Base-by-base conservation (phyloP, 2,113 vertebrate genomes). In the Gallinago jamesoni region DNA sequence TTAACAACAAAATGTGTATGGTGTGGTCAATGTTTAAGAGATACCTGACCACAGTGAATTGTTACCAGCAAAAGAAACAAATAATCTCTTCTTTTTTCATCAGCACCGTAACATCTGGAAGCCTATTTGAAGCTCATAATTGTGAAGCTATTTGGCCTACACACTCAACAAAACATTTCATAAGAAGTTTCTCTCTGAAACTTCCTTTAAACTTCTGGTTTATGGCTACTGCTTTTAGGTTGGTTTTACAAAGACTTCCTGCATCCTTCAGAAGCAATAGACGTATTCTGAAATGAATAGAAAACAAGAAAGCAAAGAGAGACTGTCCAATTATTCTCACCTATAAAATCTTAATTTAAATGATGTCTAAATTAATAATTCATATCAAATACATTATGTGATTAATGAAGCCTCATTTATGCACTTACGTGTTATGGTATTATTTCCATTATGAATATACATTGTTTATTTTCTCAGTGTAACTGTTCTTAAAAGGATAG, bases 301-400 rank as follows among this genome's bases (percentile, higher is more conserved):
- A 60, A 48, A 59, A 79, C 12, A 79, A 41, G 10, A 53, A 77
- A 76, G 14, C 4, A 68, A 52, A 75, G 7, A 73, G 6, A 89
- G 31, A 57, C 27, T 57, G 15, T 17, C 14, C 64, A 45, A 48
- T 79, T 79, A 79, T 94, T 79, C 30, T 72, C 12, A 60, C 45
- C 19, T 66, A 68, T 69, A 83, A 89, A 85, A 88, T 79, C 48
- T 90, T 89, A 75, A 89, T 89, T 87, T 89, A 85, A 95, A 75
- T 68, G 1, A 3, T 73, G 14, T 50, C 19, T 83, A 64, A 94
- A 91, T 93, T 70, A 91, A 84, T 85, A 83, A 83, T 95, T 94
- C 33, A 72, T 76, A 85, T 6, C 4, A 95, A 87, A 93, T 48
- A 68, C 18, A 50, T 85, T 52, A 22, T 53, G 20, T 45, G 18